phyloP scores from a whole-genome alignment of 1,140 invertebrate species.

The Bombus cullumanus region DNA sequence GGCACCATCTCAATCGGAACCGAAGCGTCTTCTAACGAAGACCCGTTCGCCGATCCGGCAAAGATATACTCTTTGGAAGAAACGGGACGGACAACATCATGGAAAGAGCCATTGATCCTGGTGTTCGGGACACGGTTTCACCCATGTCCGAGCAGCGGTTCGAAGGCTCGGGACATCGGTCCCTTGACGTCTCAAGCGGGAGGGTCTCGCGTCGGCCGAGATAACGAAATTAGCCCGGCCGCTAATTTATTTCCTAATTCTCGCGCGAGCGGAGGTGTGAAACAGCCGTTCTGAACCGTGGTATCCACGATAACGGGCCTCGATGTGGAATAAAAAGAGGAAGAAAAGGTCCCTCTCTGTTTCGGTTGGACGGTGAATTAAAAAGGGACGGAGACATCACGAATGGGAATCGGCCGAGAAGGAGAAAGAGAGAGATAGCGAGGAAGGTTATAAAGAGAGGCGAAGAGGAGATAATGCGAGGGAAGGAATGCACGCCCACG shows the following conservation, averaged over 20 bases:
- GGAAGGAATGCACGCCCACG: conserved; percentile 81
- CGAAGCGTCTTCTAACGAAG: conserved; percentile 65
- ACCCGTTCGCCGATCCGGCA: conserved; percentile 24
- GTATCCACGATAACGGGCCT: conserved; percentile 68
- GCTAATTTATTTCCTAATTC: conserved; percentile 83
- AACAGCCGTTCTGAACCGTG: conserved; percentile 79
- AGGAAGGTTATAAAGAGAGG: conserved; percentile 45
- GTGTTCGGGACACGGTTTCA: conserved; percentile 53
- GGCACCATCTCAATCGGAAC: conserved; percentile 50
- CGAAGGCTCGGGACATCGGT: conserved; percentile 59
- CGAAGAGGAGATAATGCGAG: conserved; percentile 77
- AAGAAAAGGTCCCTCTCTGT: conserved; percentile 24
- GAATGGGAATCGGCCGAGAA: conserved; percentile 51
- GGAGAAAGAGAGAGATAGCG: conserved; percentile 15
- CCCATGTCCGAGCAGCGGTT: conserved; percentile 56
- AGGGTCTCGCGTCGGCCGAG: conserved; percentile 74
- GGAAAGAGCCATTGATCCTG: conserved; percentile 62
- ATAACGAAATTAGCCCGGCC: conserved; percentile 82
- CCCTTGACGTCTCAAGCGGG: conserved; percentile 77
- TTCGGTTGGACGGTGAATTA: conserved; percentile 47
- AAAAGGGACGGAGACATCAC: conserved; percentile 16
- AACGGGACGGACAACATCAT: background rate
- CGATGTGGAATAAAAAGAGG: conserved; percentile 62
- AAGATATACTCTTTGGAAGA: conserved; percentile 21
- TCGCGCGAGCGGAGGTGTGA: conserved; percentile 81